Percentiles rank a stretch among this genome's conserved stretches.
Conservation (phyloP, 2,113 vertebrate species). For the Solea senegalensis region DNA sequence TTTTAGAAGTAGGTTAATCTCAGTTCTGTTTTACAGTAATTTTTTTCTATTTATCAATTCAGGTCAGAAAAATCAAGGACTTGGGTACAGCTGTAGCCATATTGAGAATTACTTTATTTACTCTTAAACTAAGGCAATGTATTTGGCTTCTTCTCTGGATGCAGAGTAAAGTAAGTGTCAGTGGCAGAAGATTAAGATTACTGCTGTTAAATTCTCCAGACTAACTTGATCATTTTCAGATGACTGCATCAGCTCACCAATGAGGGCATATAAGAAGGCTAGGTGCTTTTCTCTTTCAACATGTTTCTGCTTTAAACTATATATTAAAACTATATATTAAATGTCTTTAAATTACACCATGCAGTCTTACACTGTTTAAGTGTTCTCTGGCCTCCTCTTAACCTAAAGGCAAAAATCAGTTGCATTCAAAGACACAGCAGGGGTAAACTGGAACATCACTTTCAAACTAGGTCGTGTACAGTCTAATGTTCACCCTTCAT, state of each 20-base stretch:
- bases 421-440: slow-evolving; percentile 52
- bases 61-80: slow-evolving; percentile 3
- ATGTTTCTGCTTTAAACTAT: neutral
- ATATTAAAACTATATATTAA: neutral
- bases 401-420: slow-evolving; percentile 49
- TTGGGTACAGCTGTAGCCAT: neutral
- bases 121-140: slow-evolving; percentile 23
- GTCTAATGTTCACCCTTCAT: slow-evolving; percentile 41
- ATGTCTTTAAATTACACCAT: slow-evolving; percentile 3
- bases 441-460: slow-evolving; percentile 52
- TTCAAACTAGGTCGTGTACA: slow-evolving; percentile 61
- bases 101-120: slow-evolving; percentile 1
- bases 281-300: neutral
- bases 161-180: slow-evolving; percentile 59
- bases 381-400: slow-evolving; percentile 22
- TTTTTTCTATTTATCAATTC: slow-evolving; percentile 4
- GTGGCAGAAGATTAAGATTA: slow-evolving; percentile 63
- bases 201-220: slow-evolving; percentile 55
- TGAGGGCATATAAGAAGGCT: slow-evolving; percentile 30
- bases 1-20: slow-evolving; percentile 29
- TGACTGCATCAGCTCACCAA: slow-evolving; percentile 47
- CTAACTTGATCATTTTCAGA: slow-evolving; percentile 66
- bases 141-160: slow-evolving; percentile 45
- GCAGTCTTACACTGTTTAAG: neutral
- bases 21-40: slow-evolving; percentile 41